Evolutionary conservation across 2,113 vertebrate genomes (phyloP), one percentile per base, ranked within the genome.

Genomic region (Accipiter virgatus): DNA sequence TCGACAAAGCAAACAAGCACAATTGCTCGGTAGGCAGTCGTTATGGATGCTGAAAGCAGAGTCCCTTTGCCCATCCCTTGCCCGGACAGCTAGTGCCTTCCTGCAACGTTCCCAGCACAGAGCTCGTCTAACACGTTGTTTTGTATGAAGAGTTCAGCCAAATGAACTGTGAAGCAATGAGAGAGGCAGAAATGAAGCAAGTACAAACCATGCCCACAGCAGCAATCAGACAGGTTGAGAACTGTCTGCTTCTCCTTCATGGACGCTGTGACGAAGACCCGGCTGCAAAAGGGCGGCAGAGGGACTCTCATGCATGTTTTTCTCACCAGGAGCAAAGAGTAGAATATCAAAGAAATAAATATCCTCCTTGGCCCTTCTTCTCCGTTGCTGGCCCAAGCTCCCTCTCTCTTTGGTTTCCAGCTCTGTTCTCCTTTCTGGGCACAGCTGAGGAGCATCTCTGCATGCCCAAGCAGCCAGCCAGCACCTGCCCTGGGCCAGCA

Each of bases 181-280:
- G 81, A 82, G 73, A 93, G 87, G 50, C 90, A 95, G 91, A 91
- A 88, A 47, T 42, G 67, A 80, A 96, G 66, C 95, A 96, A 94
- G 90, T 88, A 82, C 74, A 92, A 88, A 96, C 78, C n/a, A 3
- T 87, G 93, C 87, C 81, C 66, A 89, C 52, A 94, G 87, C 87
- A 83, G 73, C 87, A 90, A 70, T 61, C 94, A 86, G 85, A 38
- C 96, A 97, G 90, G 96, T 96, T 96, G 78, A 77, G 93, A 97
- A 92, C 48, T 96, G 92, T 18, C 78, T 97, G 81, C 70, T 90
- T 55, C 88, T 86, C 67, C 78, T 83, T 86, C 82, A 25, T 8
- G 16, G 88, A 86, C 0, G 4, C 62, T 58, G 38, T 83, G 81
- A 94, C 1, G 13, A 94, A 91, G 87, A 50, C 27, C 16, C 3